Evolutionary conservation across 2,113 vertebrate genomes (phyloP).

Genomic region (Beaufortia kweichowensis): DNA sequence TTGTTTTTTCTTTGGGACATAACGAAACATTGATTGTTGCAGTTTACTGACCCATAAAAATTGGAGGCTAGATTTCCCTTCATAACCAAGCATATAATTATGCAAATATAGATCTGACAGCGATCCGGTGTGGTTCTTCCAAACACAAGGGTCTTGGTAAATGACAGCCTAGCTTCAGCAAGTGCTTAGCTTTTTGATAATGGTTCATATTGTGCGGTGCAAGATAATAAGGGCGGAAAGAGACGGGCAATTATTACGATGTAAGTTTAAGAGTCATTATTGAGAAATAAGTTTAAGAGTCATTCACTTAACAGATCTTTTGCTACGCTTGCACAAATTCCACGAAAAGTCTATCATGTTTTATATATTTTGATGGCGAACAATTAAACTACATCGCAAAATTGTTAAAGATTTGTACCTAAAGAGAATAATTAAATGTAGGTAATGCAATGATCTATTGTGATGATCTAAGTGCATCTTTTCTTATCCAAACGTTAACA

Average conservation of each 20-base stretch:
- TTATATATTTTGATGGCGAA: not conserved
- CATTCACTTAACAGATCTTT: too few relatives aligned
- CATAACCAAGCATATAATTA: conserved; percentile 99
- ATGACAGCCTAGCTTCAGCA: conserved; percentile 74
- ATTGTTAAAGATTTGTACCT: not conserved
- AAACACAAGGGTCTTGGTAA: conserved; percentile 68
- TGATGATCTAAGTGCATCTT: not conserved
- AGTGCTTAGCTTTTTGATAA: conserved; percentile 65
- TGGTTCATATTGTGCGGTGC: conserved; percentile 68
- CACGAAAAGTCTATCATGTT: not conserved
- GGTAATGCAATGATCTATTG: not conserved
- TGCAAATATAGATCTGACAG: conserved; percentile 99
- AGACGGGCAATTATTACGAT: conserved; percentile 42
- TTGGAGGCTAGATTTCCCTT: conserved; percentile 97
- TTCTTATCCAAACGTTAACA: not conserved
- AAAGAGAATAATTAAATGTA: not conserved
- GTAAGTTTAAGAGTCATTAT: not conserved
- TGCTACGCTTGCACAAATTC: not conserved
- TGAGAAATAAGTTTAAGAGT: too few relatives aligned
- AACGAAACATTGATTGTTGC: conserved; percentile 99
- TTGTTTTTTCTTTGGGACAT: conserved; percentile 81
- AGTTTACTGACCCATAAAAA: conserved; percentile 99
- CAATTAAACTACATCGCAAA: not conserved
- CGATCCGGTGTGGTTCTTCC: conserved; percentile 91
- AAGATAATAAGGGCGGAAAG: conserved; percentile 53